Conservation (phyloP, 2,113 vertebrate genomes). For the Taurulus bubalis region DNA sequence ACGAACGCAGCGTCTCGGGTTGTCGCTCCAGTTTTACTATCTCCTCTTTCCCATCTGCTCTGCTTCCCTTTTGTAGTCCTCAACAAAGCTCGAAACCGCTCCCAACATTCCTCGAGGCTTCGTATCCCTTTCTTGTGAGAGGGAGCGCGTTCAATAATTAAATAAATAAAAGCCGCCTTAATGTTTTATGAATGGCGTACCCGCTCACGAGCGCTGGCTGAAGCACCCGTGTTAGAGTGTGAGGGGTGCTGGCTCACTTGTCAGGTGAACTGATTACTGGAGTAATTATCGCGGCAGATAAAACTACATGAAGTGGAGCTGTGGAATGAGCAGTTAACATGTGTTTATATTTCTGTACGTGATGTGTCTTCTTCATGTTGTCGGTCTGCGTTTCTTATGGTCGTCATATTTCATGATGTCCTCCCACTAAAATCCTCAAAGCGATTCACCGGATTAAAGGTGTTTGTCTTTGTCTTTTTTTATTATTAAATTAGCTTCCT, state of each 20-base stretch:
- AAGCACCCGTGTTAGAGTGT: slow-evolving; percentile 17
- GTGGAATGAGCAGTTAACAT: background rate
- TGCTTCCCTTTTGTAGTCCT: slow-evolving; percentile 49
- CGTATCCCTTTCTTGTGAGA: slow-evolving; percentile 52
- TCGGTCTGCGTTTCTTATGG: too few relatives aligned
- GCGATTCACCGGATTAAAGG: background rate
- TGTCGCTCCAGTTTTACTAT: slow-evolving; percentile 26
- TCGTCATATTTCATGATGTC: background rate
- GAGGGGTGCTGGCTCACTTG: background rate
- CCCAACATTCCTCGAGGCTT: slow-evolving; percentile 45
- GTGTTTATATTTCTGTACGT: background rate
- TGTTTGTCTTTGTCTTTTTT: background rate
- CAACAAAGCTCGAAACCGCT: slow-evolving; percentile 38
- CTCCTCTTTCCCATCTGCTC: slow-evolving; percentile 25
- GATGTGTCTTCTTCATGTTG: background rate
- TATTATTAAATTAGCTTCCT: background rate
- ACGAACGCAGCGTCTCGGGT: slow-evolving; percentile 21
- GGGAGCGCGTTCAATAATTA: slow-evolving; percentile 68
- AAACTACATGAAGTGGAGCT: background rate
- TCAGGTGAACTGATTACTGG: slow-evolving; percentile 22
- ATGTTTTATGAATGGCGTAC: slow-evolving; percentile 76
- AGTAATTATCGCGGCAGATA: background rate
- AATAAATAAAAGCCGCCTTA: slow-evolving; percentile 73
- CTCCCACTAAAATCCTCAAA: background rate
- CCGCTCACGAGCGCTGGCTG: background rate